Conservation (phyloP, 1,140 invertebrate genomes). For the Drosophila nigrodunni region DNA sequence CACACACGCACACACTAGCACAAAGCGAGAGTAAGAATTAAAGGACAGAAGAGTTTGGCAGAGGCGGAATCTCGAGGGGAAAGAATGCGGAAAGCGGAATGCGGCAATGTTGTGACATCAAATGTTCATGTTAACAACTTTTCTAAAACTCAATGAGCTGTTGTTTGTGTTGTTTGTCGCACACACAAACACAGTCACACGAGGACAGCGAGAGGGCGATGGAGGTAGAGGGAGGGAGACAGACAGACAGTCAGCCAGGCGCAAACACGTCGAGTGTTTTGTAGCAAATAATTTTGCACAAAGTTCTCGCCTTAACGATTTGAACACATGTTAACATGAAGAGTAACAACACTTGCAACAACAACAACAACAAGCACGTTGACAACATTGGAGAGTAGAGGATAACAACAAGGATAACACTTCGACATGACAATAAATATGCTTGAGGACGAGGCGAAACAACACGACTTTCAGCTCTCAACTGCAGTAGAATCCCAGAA, state of each 20-base stretch:
- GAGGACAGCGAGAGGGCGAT: not conserved
- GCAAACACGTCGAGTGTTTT: conserved; percentile 80
- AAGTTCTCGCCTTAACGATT: conserved; percentile 83
- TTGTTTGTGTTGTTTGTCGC: conserved; percentile 76
- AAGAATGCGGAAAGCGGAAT: not conserved
- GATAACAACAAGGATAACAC: conserved; percentile 73
- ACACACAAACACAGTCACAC: conserved; percentile 14
- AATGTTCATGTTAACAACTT: conserved; percentile 83
- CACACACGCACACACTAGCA: conserved; percentile 18
- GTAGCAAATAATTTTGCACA: conserved; percentile 82
- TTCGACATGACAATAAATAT: conserved; percentile 81
- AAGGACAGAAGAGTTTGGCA: not conserved
- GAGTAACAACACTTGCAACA: conserved; percentile 70
- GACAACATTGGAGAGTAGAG: conserved; percentile 25
- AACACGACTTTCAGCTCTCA: not conserved
- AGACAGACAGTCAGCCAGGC: conserved; percentile 51
- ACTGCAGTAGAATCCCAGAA: not conserved
- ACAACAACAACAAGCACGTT: conserved; percentile 25
- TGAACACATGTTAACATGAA: conserved; percentile 82
- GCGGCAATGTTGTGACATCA: conserved; percentile 77
- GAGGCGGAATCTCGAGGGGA: not conserved
- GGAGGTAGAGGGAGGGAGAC: not conserved
- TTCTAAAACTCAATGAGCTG: conserved; percentile 83
- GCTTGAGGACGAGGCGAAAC: conserved; percentile 38
- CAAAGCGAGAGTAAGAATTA: conserved; percentile 5